Conservation (phyloP, 2,797 vertebrate genomes). For the Emys orbicularis region DNA sequence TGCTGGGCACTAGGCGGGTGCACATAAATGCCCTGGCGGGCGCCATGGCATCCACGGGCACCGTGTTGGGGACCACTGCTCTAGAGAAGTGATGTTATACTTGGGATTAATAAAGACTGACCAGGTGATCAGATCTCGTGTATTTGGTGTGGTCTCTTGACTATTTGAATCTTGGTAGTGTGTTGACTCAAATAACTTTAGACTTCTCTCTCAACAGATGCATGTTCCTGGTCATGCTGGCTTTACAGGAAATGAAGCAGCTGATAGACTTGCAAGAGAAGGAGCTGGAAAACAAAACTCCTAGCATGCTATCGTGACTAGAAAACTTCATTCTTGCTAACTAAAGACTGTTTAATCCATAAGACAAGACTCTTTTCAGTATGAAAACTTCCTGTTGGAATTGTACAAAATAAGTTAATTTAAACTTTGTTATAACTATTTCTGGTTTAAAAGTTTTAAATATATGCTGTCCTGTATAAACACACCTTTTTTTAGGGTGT, state of each 20-base stretch:
- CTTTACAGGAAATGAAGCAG: constrained; percentile 93
- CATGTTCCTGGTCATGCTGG: constrained; percentile 95
- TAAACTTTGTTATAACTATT: neutral
- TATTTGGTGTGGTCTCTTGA: neutral
- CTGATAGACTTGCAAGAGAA: constrained; percentile 91
- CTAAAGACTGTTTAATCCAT: neutral
- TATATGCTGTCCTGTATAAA: neutral
- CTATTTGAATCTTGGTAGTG: neutral
- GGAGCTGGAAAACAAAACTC: constrained; percentile 85
- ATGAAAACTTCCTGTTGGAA: neutral
- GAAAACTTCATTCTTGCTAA: neutral
- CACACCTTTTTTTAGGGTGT: neutral
- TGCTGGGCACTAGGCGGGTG: too few species aligned
- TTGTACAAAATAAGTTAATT: neutral
- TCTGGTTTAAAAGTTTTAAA: neutral
- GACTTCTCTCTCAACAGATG: constrained; percentile 81
- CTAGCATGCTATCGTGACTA: neutral
- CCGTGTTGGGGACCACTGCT: too few species aligned
- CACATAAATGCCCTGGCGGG: too few species aligned
- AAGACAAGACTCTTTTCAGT: neutral
- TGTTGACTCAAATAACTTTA: neutral
- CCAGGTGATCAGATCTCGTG: neutral
- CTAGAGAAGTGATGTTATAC: neutral
- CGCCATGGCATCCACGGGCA: too few species aligned
- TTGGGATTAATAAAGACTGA: neutral